Evolutionary conservation across 35 echinoderm and acorn worm genomes (phyloP).

Genomic region (Apostichopus parvimensis): DNA sequence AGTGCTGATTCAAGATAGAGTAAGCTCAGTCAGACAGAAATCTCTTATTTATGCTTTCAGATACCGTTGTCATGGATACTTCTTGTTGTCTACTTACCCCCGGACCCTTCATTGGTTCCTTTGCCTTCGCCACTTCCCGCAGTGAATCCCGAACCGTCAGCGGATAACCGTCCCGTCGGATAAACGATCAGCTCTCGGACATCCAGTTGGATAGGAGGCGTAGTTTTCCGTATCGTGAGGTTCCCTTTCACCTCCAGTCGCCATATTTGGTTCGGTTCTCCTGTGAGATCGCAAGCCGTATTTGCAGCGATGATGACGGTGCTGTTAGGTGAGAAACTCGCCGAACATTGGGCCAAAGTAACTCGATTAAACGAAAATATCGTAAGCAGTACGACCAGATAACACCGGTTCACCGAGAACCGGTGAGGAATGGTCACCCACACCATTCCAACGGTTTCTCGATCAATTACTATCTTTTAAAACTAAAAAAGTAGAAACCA

Average conservation of each 20-base stretch:
- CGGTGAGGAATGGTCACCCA: not conserved
- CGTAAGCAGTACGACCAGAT: not conserved
- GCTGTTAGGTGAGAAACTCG: not conserved
- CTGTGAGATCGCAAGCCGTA: not conserved
- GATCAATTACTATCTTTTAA: not conserved
- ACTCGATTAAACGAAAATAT: not conserved
- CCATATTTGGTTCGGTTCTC: not conserved
- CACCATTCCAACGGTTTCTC: not conserved
- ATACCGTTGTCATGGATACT: not conserved
- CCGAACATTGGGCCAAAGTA: not conserved
- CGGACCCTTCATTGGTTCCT: not conserved
- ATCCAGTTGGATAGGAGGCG: not conserved
- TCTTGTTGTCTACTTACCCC: not conserved
- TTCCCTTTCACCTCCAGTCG: not conserved
- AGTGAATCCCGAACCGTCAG: not conserved
- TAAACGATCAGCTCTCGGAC: not conserved
- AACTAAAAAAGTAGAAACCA: not conserved
- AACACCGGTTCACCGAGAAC: not conserved
- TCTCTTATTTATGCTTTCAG: not conserved
- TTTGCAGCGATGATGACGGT: not conserved
- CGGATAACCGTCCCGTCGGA: not conserved
- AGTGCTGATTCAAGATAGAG: too few relatives aligned
- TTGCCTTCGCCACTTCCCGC: not conserved
- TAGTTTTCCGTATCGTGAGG: not conserved
- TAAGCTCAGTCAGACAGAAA: too few relatives aligned